phyloP scores from a whole-genome alignment of 2,113 vertebrate species.

The Melanerpes aurifrons region DNA sequence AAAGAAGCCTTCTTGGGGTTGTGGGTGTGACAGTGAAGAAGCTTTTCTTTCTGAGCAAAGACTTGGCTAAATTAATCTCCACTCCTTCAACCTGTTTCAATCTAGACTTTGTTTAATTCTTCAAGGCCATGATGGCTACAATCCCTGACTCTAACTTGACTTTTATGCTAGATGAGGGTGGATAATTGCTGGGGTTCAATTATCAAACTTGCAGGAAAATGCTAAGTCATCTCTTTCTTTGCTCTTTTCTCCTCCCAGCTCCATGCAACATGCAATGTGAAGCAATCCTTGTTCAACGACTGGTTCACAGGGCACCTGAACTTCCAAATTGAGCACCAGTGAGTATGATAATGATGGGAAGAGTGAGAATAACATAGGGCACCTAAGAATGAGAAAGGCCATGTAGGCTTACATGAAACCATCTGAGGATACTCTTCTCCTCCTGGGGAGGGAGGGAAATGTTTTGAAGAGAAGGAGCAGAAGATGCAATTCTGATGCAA shows the following conservation, averaged over 20 bases:
- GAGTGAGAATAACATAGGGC: neutral
- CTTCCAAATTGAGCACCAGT: constrained; percentile 87
- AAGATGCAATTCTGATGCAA: too few species aligned
- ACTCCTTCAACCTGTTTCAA: neutral
- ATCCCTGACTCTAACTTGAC: neutral
- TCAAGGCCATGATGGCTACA: neutral
- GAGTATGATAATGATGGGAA: constrained; percentile 38
- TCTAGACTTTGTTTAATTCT: neutral
- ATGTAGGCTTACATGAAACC: neutral
- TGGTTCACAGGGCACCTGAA: constrained; percentile 86
- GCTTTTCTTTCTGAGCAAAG: neutral
- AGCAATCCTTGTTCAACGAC: constrained; percentile 81
- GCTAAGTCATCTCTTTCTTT: neutral
- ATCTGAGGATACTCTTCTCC: neutral
- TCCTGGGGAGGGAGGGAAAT: neutral
- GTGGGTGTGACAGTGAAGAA: neutral
- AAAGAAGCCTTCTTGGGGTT: neutral
- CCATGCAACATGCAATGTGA: constrained; percentile 80
- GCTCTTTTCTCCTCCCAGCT: constrained; percentile 51
- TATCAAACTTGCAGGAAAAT: neutral
- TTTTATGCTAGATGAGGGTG: neutral
- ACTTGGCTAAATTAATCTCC: neutral
- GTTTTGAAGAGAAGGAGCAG: neutral
- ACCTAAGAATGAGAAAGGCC: neutral
- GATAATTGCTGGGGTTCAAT: neutral